Base-by-base conservation (phyloP, 2,113 vertebrate genomes). In the Sinocyclocheilus rhinocerous region DNA sequence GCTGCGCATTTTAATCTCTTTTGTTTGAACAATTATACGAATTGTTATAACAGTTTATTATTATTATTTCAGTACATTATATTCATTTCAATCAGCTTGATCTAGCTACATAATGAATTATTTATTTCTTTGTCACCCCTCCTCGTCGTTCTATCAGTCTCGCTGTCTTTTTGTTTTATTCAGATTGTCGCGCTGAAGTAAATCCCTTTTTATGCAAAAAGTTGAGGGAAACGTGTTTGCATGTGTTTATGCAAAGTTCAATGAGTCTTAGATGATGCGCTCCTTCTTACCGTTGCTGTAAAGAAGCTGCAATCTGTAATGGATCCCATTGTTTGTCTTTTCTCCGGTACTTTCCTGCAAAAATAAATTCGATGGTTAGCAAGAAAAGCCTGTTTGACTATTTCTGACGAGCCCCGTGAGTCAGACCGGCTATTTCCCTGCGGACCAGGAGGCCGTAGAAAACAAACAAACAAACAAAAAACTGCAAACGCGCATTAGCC, bases 271-370 rank as follows among this genome's bases (percentile, higher is more conserved):
- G 87, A 89, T 24, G 82, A 89, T 77, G 76, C 84, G 26, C 22
- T 83, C 45, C 20, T 63, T 89, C 93, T 96, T 95, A 99, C 98
- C 98, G 82, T 99, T 99, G 93, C 98, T 99, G 96, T 98, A 99
- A 89, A 99, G 97, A 57, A 99, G 97, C 93, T 99, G 98, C 16
- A 99, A 95, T 93, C 97, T 97, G 93, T 99, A 99, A 94, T 99
- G 98, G 91, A 99, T 99, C 86, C 98, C 98, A 92, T 99, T 99
- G 95, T 99, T 99, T 92, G 98, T 99, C 95, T 99, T 99, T 95
- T 99, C 98, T 89, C 96, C 98, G 93, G 96, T 97, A 90, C 96
- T 96, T 96, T 99, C 98, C 98, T 99, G 93, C 88, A 92, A 89
- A 94, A 91, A 93, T 89, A 87, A 90, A 94, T 91, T 52, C 88